Conservation (phyloP, 2,113 vertebrate genomes). For the Podarcis raffonei region DNA sequence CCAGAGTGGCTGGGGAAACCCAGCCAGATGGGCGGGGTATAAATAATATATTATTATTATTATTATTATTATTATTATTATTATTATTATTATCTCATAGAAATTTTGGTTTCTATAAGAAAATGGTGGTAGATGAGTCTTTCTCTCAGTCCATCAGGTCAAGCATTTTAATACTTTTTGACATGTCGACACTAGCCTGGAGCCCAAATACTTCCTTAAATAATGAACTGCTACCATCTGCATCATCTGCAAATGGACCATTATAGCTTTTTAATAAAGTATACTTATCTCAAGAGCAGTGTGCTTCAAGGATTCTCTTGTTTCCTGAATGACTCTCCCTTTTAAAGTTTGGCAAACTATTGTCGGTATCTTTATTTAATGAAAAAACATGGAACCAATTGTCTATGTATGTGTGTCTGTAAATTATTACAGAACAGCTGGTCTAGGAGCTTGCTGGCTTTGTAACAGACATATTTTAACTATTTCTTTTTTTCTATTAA, state of each 20-base stretch:
- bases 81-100: background rate
- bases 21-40: too few relatives aligned
- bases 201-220: background rate
- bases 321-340: background rate
- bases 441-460: background rate
- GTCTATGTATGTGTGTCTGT: background rate
- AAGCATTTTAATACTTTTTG: background rate
- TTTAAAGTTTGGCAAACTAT: conserved; percentile 25
- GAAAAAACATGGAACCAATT: conserved; percentile 2
- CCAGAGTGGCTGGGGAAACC: too few relatives aligned
- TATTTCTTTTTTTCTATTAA: background rate
- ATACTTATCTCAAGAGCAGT: conserved; percentile 4
- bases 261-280: background rate
- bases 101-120: background rate
- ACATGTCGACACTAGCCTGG: background rate
- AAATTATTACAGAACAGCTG: conserved; percentile 14
- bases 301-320: conserved; percentile 24
- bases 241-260: background rate
- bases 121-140: background rate
- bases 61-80: too few relatives aligned
- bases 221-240: background rate
- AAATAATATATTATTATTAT: too few relatives aligned
- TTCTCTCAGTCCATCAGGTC: background rate
- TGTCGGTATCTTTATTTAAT: conserved; percentile 24
- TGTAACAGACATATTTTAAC: background rate